Evolutionary conservation across 1,140 invertebrate species (phyloP), one percentile per base, ranked within the genome.

Genomic region (Oedothorax gibbosus): DNA sequence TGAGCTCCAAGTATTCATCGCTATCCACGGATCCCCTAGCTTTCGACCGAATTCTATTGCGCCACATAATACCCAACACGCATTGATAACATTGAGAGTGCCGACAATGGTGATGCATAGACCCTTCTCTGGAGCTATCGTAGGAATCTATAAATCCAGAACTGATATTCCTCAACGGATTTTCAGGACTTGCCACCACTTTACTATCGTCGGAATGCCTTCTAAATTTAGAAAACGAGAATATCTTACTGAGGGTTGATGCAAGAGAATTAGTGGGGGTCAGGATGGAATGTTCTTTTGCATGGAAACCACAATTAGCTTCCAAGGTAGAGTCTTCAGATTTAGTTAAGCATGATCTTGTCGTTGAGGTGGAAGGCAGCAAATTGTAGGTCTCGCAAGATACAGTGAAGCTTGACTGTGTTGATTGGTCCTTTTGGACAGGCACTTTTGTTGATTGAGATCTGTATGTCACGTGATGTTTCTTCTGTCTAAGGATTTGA

Each of bases 11-110:
- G 15, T 71, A 62, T 56, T 83, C 81, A 56, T 20, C 35, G 7
- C 7, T 18, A 21, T 54, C 51, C 6, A 60, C 57, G 3, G 65
- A 62, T 18, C 49, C 35, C 4, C 49, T 50, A 18, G 49, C 66
- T 9, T 14, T 20, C 7, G 50, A 56, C 18, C 83, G 53, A 10
- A 85, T 78, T 62, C 83, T 60, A 62, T 78, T 77, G 35, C 54
- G 69, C 83, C 83, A 85, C 2, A 85, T 9, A n/a, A 71, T 85
- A 62, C 72, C 66, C 10, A 85, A 20, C 21, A 85, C 53, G 50
- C 83, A 85, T 20, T 78, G 73, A 8, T 85, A 56, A 11, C 83
- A 85, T 54, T 71, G 65, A 6, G 56, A 69, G 72, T 78, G 83
- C 3, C 60, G 54, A 15, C 83, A 85, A 8, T 53, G 54, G 49